A percentile compares a stretch with the other conserved stretches of the same genome.
These are phyloP conservation scores for Centropus unirufus DNA, from an alignment of 2,113 vertebrate species.

Conservation along the genomic window DNA sequence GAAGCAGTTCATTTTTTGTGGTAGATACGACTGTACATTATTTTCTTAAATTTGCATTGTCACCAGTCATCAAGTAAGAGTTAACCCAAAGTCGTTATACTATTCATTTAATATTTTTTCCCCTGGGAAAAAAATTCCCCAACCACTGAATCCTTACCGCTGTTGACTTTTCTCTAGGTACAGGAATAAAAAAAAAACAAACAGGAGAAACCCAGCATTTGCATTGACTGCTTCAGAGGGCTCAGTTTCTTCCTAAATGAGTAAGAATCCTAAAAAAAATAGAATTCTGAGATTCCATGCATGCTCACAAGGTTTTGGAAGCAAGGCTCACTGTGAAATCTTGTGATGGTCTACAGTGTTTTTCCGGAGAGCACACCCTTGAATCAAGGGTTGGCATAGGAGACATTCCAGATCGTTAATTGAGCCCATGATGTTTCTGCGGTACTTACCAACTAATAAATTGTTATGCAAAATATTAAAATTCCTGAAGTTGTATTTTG, in stretches of 20 bases:
- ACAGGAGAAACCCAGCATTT: neutral
- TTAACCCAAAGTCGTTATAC: slow-evolving; percentile 13
- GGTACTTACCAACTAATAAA: neutral
- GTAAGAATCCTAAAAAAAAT: neutral
- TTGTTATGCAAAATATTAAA: neutral
- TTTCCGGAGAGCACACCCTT: neutral
- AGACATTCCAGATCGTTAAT: neutral
- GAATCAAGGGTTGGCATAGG: neutral
- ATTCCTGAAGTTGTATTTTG: neutral
- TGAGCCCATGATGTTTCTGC: rapidly evolving
- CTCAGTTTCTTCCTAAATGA: neutral
- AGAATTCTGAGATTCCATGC: neutral
- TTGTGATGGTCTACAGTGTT: neutral
- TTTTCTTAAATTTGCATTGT: slow-evolving; percentile 49
- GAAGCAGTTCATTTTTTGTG: neutral
- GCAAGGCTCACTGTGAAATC: neutral
- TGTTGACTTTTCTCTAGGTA: neutral
- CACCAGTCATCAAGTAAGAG: slow-evolving; percentile 25
- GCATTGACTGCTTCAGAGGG: neutral
- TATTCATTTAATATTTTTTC: neutral
- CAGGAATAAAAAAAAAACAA: neutral
- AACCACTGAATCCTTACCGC: neutral
- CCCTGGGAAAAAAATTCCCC: neutral
- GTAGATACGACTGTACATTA: neutral
- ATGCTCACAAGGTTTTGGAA: neutral